Evolutionary conservation across 2,797 vertebrate species (phyloP).

Genomic region (Dryobates pubescens): DNA sequence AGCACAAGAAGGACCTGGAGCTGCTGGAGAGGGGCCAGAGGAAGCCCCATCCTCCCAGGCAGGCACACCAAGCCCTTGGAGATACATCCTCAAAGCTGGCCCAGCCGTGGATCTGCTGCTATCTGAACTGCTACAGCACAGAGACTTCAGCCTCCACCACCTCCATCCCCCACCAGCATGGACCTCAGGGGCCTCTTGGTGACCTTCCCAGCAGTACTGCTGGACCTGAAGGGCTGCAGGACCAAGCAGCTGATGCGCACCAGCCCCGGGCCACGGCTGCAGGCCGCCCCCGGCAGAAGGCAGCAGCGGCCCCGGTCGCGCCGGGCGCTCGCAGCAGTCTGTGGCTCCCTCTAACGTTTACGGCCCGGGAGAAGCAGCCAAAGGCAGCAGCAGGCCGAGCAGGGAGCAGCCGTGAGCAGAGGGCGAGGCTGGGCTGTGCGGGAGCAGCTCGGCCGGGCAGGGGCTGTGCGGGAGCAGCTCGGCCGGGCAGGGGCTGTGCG

Average conservation of each 20-base stretch:
- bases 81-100: background rate
- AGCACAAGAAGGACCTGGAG: no score
- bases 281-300: background rate
- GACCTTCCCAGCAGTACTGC: background rate
- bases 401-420: background rate
- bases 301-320: rapidly evolving
- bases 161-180: background rate
- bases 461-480: no score
- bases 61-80: rapidly evolving
- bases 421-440: rapidly evolving
- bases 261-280: background rate
- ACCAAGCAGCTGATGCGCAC: no score
- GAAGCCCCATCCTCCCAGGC: rapidly evolving
- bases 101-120: background rate
- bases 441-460: background rate
- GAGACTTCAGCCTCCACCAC: background rate
- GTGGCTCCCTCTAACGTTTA: constrained; percentile 58
- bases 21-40: no score
- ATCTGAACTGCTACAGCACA: rapidly evolving
- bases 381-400: background rate
- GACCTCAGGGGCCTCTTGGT: background rate
- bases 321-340: background rate
- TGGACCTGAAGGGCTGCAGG: background rate
- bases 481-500: no score
- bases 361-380: background rate